Conservation (phyloP, 2,113 vertebrate genomes). For the Heptranchias perlo region DNA sequence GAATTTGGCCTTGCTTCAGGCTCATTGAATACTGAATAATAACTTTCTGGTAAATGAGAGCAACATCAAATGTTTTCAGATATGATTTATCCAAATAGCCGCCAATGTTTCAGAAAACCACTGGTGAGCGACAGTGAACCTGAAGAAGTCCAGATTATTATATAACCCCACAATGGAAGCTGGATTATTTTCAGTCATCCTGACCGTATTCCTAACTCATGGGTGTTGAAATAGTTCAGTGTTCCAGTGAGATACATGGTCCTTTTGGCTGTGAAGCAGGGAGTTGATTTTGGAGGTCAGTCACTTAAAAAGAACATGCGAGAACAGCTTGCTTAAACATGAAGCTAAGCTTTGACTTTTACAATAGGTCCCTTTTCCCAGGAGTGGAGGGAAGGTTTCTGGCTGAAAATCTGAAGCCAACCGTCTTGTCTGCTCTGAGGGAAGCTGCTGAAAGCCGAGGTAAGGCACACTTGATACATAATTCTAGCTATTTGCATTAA, state of each 20-base stretch:
- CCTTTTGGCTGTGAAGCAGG: no score
- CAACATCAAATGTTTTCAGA: not conserved
- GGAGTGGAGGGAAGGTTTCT: conserved; percentile 85
- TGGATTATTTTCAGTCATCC: not conserved
- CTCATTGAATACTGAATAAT: not conserved
- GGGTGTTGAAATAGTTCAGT: not conserved
- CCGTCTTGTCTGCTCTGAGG: conserved; percentile 75
- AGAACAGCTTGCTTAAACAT: not conserved
- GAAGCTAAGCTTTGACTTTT: conserved; percentile 28
- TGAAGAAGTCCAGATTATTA: not conserved
- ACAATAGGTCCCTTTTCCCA: conserved; percentile 78
- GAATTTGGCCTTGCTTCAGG: not conserved
- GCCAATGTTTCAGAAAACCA: not conserved
- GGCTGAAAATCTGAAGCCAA: conserved; percentile 75
- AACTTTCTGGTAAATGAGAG: not conserved
- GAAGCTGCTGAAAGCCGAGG: conserved; percentile 89
- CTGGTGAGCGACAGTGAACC: not conserved
- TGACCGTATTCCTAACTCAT: not conserved
- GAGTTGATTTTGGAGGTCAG: not conserved
- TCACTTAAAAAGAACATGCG: not conserved
- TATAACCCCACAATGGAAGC: not conserved
- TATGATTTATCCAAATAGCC: not conserved
- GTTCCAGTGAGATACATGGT: not conserved
- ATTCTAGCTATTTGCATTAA: conserved; percentile 21
- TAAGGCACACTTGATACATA: conserved; percentile 51